Percentiles rank a stretch among this genome's conserved stretches.
Conservation (phyloP, 2,888 invertebrate genomes). For the Sericinus montela region DNA sequence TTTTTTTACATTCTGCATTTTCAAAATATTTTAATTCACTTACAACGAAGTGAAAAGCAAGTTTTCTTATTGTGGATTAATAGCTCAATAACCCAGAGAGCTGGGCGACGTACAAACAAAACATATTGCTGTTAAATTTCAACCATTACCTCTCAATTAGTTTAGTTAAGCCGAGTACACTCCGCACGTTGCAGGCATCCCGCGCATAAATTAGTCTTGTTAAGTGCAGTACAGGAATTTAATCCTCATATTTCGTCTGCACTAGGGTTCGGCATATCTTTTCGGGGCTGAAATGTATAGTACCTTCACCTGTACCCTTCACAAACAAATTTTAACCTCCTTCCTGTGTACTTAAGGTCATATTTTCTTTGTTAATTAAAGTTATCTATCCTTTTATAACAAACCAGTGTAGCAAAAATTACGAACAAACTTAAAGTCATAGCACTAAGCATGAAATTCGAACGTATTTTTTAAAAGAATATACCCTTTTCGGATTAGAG, state of each 20-base stretch:
- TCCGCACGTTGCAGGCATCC: slow-evolving; percentile 47
- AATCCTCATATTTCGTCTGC: slow-evolving; percentile 78
- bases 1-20: too few relatives aligned
- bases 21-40: not conserved
- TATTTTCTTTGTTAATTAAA: slow-evolving; percentile 34
- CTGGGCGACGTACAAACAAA: slow-evolving; percentile 32
- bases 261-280: slow-evolving; percentile 69
- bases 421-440: slow-evolving; percentile 8
- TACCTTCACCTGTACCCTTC: slow-evolving; percentile 29
- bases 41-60: not conserved
- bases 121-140: slow-evolving; percentile 52
- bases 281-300: slow-evolving; percentile 58
- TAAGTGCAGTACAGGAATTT: slow-evolving; percentile 77
- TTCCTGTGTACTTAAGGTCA: slow-evolving; percentile 31
- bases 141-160: slow-evolving; percentile 74
- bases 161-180: slow-evolving; percentile 59
- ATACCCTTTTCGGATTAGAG: slow-evolving; percentile 28
- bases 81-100: slow-evolving; percentile 5
- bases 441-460: slow-evolving; percentile 23
- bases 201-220: slow-evolving; percentile 75
- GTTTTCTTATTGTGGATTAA: not conserved
- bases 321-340: slow-evolving; percentile 43
- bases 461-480: slow-evolving; percentile 18
- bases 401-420: slow-evolving; percentile 15
- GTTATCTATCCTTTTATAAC: slow-evolving; percentile 26